Conservation (phyloP, 1,140 invertebrate species). For the Pollicipes pollicipes region DNA sequence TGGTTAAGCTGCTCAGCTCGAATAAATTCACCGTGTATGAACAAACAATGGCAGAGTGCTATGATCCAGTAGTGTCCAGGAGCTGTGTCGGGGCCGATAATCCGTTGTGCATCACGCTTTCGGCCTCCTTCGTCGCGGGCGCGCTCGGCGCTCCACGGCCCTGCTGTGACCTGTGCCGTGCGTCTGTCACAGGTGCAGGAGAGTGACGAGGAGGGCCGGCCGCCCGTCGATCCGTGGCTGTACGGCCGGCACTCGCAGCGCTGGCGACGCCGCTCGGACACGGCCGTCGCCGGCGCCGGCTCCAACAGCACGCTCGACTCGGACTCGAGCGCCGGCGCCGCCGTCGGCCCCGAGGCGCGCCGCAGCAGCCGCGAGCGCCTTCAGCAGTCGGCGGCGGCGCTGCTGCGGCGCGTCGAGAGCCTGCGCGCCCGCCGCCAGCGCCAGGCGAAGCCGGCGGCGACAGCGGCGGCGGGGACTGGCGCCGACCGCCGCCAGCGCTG, state of each 20-base stretch:
- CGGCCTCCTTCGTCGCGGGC: no score
- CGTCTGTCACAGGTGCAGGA: slow-evolving; percentile 6
- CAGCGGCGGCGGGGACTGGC: no score
- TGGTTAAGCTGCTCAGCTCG: no score
- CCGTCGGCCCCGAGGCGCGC: background rate
- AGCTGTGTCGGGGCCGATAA: no score
- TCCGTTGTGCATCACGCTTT: no score
- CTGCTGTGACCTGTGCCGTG: no score
- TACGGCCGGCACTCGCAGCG: background rate
- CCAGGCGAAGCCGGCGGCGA: background rate
- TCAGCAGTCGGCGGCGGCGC: background rate
- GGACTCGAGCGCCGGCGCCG: background rate
- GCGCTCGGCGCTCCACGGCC: no score
- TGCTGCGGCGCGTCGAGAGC: background rate
- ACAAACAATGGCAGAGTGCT: no score
- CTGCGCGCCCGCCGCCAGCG: background rate
- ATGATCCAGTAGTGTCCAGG: no score
- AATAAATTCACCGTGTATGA: no score
- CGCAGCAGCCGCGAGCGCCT: background rate
- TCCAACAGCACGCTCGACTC: background rate
- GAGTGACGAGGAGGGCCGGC: background rate
- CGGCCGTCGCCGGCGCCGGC: no score
- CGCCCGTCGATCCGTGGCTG: background rate
- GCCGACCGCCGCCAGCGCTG: no score
- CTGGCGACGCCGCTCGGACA: background rate